Base-by-base conservation (phyloP, 2,888 invertebrate species). In the Rhamnusium bicolor region DNA sequence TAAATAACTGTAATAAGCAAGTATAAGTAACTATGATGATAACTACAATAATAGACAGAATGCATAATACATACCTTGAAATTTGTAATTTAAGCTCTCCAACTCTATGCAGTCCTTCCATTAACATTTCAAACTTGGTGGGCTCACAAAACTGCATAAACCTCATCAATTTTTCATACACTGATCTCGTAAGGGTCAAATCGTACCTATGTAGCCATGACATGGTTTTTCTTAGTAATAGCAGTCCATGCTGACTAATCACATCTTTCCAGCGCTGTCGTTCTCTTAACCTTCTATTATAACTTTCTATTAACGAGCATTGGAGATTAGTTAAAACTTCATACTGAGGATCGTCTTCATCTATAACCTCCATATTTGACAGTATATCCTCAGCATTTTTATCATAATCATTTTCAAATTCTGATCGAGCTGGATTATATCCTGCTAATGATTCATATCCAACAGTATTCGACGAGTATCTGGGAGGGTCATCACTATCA, bases 371-470 rank as follows among this genome's bases (percentile, higher is more conserved):
- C 51, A 88, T 88, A 77, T 80, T 88, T 87, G 84, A 89, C 88
- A 71, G 94, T 54, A 95, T 89, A 74, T 91, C 90, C 86, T 97
- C 97, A 0, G 96, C 95, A 83, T 93, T 93, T 74, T 94, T 92
- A 85, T 96, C 96, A 84, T 93, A 94, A 77, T 96, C 96, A 0
- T 93, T 89, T 81, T 94, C 94, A 87, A 97, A 97, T 84, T 97
- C 97, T 0, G 96, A 94, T 73, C 97, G 90, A 4, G 94, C 94
- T 18, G 96, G 92, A 85, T 95, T 94, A 85, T 97, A 97, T 0
- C 96, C 96, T 0, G 95, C 94, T 82, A 95, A 90, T 32, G 92
- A 89, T 79, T 93, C 92, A 71, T 90, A 90, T 70, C 90, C 90
- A 21, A 88, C 78, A 0, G 90, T 89, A 70, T 90, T 88, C 0